phyloP scores from a whole-genome alignment of 2,888 invertebrate species.

The Drosophila putrida region DNA sequence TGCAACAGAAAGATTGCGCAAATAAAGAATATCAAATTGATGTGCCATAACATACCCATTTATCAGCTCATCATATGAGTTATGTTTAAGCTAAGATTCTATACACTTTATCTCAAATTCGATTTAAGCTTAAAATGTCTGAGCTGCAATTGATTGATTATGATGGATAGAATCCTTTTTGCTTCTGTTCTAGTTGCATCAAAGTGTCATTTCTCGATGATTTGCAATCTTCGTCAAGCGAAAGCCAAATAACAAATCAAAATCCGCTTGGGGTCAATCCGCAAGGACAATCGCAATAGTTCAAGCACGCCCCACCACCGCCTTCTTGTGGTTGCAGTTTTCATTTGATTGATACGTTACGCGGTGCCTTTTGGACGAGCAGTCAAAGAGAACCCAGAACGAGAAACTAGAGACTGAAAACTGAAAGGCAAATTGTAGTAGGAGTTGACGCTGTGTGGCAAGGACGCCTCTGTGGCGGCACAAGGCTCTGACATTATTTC shows the following conservation, averaged over 20 bases:
- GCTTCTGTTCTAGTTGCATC: constrained; percentile 23
- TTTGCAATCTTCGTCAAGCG: constrained; percentile 39
- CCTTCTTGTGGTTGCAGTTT: constrained; percentile 41
- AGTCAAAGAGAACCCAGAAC: constrained; percentile 38
- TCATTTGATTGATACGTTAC: constrained; percentile 51
- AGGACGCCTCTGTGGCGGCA: constrained; percentile 31
- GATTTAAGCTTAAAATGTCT: constrained; percentile 1
- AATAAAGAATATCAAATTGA: neutral
- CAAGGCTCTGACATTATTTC: constrained; percentile 46
- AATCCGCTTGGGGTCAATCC: constrained; percentile 26
- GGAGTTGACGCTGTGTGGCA: neutral
- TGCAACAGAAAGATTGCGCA: neutral
- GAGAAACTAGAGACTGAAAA: constrained; percentile 10
- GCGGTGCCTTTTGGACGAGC: constrained; percentile 8
- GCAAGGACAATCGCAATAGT: neutral
- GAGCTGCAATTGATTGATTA: constrained; percentile 4
- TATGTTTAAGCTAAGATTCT: constrained; percentile 1
- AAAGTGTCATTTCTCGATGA: constrained; percentile 42
- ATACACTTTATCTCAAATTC: neutral
- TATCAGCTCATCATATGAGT: neutral
- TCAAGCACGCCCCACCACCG: constrained; percentile 2
- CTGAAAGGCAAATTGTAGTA: neutral
- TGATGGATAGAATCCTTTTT: constrained; percentile 5
- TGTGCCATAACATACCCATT: constrained; percentile 4
- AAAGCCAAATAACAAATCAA: constrained; percentile 61